Conservation (phyloP, 1,140 invertebrate genomes). For the Anagrus nilaparvatae region DNA sequence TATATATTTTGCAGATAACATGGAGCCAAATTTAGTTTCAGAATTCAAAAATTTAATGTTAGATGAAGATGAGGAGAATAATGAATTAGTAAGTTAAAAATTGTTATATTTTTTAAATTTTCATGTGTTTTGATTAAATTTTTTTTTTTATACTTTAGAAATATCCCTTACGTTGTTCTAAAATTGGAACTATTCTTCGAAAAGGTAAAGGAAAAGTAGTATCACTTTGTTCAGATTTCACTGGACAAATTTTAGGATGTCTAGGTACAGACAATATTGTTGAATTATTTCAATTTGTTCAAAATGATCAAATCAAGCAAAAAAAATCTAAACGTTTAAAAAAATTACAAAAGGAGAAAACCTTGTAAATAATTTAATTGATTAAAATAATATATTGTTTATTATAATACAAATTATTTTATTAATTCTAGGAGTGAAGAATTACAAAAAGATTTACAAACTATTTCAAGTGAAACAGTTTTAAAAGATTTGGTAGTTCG, state of each 20-base stretch:
- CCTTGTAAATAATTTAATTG: slow-evolving; percentile 37
- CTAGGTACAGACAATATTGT: slow-evolving; percentile 72
- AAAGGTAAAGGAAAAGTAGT: slow-evolving; percentile 63
- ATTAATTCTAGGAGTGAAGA: slow-evolving; percentile 27
- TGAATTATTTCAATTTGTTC: slow-evolving; percentile 75
- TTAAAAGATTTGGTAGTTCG: slow-evolving; percentile 67
- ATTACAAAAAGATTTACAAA: slow-evolving; percentile 19
- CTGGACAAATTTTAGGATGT: slow-evolving; percentile 63
- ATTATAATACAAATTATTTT: background rate
- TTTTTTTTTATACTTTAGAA: slow-evolving; percentile 21
- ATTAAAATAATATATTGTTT: slow-evolving; percentile 12
- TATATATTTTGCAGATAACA: slow-evolving; percentile 32
- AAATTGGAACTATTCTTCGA: slow-evolving; percentile 66
- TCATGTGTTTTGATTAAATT: background rate
- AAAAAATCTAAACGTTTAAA: slow-evolving; percentile 64
- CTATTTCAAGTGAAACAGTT: slow-evolving; percentile 33
- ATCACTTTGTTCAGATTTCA: slow-evolving; percentile 53
- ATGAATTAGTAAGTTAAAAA: slow-evolving; percentile 36
- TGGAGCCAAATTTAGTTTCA: slow-evolving; percentile 37
- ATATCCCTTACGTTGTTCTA: slow-evolving; percentile 59
- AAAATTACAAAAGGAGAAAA: slow-evolving; percentile 56
- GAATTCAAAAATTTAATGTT: slow-evolving; percentile 32
- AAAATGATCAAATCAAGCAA: slow-evolving; percentile 59
- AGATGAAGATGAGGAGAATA: slow-evolving; percentile 49
- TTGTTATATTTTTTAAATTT: slow-evolving; percentile 8